Conservation (phyloP, 2,888 invertebrate species). For the Pegoplata infirma region DNA sequence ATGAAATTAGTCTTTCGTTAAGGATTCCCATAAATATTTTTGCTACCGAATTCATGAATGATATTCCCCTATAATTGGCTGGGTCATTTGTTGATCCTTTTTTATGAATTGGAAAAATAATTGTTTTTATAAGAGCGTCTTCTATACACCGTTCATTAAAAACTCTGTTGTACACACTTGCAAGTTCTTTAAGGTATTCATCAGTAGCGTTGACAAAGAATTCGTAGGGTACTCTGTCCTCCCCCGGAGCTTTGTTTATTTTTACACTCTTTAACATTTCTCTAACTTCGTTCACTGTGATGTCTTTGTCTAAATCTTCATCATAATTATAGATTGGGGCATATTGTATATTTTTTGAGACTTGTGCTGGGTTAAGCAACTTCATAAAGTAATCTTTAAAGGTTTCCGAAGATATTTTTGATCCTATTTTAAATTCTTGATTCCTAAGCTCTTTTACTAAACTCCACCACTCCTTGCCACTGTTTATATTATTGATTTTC, state of each 20-base stretch:
- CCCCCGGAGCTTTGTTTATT: too few relatives aligned
- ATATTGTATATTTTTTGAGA: background rate
- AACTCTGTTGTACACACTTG: background rate
- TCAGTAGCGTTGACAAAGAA: too few relatives aligned
- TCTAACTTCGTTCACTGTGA: background rate
- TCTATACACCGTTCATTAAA: background rate
- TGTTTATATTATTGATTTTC: background rate
- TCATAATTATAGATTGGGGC: background rate
- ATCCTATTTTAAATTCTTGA: background rate
- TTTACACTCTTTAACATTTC: too few relatives aligned
- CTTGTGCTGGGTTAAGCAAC: background rate
- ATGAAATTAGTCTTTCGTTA: too few relatives aligned
- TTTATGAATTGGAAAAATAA: too few relatives aligned
- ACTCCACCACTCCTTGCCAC: background rate
- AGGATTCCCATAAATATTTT: too few relatives aligned
- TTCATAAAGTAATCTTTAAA: background rate
- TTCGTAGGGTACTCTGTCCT: too few relatives aligned
- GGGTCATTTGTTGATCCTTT: too few relatives aligned
- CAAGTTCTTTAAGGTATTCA: too few relatives aligned
- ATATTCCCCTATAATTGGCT: too few relatives aligned
- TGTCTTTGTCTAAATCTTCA: background rate
- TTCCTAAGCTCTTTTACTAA: background rate
- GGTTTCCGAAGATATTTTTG: background rate
- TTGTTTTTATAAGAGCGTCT: too few relatives aligned
- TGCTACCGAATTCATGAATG: too few relatives aligned